A percentile compares a stretch with the other conserved stretches of the same genome.
Conservation (phyloP, 2,888 invertebrate species). For the Glyphotaelius pellucidus region DNA sequence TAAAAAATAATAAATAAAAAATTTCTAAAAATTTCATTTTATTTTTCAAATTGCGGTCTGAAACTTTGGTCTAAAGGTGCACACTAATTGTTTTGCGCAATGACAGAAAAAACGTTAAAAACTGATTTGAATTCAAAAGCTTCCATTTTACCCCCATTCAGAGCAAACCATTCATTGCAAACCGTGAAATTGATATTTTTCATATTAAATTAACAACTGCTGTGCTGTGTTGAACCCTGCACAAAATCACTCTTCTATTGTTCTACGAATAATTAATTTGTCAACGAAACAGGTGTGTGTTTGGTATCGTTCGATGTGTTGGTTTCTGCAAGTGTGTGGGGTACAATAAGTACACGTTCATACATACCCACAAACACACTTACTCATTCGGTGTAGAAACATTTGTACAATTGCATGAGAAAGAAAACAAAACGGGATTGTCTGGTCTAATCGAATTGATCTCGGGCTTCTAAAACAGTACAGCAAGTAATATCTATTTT, state of each 20-base stretch:
- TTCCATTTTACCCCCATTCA: too few species aligned
- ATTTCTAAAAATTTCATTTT: too few species aligned
- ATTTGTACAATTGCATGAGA: neutral
- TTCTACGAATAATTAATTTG: conserved; percentile 9
- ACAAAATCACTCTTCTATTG: neutral
- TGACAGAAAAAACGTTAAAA: too few species aligned
- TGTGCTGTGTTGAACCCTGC: neutral
- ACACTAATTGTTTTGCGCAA: too few species aligned
- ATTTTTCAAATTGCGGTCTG: too few species aligned
- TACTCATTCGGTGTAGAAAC: neutral
- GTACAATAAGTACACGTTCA: neutral
- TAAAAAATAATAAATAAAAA: too few species aligned
- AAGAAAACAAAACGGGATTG: neutral
- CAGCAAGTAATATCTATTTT: neutral
- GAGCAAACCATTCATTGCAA: neutral
- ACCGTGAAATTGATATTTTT: neutral
- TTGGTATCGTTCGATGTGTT: neutral
- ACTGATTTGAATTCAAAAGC: too few species aligned
- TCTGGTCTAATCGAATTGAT: neutral
- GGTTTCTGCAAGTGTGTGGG: neutral
- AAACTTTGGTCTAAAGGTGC: too few species aligned
- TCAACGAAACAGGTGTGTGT: neutral
- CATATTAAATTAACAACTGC: neutral
- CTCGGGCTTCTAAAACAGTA: neutral
- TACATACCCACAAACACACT: neutral